Base-by-base conservation (phyloP, 2,888 invertebrate genomes). In the Heliconius ethilla region DNA sequence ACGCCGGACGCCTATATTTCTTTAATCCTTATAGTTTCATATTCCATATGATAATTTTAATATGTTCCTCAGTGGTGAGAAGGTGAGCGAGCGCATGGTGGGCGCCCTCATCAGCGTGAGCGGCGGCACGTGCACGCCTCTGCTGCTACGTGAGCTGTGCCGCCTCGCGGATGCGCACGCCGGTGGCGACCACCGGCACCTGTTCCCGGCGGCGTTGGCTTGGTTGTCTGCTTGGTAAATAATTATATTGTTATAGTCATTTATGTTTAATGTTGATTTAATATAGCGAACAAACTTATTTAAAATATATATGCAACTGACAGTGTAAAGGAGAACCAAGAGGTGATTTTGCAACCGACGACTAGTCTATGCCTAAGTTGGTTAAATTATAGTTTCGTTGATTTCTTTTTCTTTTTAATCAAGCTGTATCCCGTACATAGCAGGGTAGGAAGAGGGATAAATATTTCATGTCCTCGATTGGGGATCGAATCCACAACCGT, bases 91-190 rank as follows among this genome's bases (percentile, higher is more conserved):
- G 83, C 91, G 92, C 7, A 89, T 91, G 91, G 89, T 91, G 85
- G 89, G 85, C 27, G 92, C 89, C 1, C 84, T 91, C 86, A 95
- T 94, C 80, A 88, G 86, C 55, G 93, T 92, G 78, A 91, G 91
- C 83, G 91, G 92, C 51, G 91, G 70, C 62, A 91, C 88, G 83
- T 95, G 90, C 85, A 92, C 90, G 59, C 94, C 91, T 78, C 85
- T 90, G 70, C 87, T 92, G 77, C 87, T 93, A 82, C 91, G 91
- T 5, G 94, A 95, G 88, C 90, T 93, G 90, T 93, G 93, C 75
- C 92, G 92, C 0, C 87, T 99, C 82, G 98, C 98, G 0, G 98
- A 98, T 89, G 97, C 98, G 29, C 97, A 98, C 29, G 95, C 96
- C 7, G 98, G 98, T 40, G 94, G 95, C 70, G 98, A 98, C 0